phyloP scores from a whole-genome alignment of 1,140 invertebrate species.

The Eubasilissa regina region DNA sequence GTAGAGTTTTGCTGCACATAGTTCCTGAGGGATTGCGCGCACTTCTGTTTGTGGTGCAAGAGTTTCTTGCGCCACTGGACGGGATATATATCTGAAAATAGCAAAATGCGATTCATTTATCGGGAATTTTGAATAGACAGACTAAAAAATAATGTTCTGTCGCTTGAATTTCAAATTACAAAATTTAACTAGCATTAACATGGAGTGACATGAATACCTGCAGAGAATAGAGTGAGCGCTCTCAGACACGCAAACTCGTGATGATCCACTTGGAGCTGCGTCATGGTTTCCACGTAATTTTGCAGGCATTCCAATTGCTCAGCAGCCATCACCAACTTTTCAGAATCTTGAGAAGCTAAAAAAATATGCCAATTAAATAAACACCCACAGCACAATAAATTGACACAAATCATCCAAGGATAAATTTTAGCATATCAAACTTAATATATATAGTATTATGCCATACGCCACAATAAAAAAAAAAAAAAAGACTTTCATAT shows the following conservation, averaged over 20 bases:
- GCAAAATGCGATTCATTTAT: not conserved
- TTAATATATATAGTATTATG: not conserved
- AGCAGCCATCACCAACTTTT: slow-evolving; percentile 77
- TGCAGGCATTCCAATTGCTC: slow-evolving; percentile 88
- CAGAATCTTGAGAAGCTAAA: slow-evolving; percentile 34
- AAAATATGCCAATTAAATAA: not conserved
- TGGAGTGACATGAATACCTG: slow-evolving; percentile 31
- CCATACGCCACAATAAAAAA: not conserved
- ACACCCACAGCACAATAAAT: not conserved
- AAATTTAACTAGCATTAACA: too few relatives aligned
- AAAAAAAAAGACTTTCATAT: too few relatives aligned
- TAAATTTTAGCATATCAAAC: not conserved
- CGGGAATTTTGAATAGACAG: too few relatives aligned
- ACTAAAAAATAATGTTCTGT: too few relatives aligned
- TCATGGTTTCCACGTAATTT: slow-evolving; percentile 85
- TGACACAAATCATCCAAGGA: not conserved
- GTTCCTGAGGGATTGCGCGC: slow-evolving; percentile 50
- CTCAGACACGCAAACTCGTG: slow-evolving; percentile 94
- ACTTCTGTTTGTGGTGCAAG: slow-evolving; percentile 53
- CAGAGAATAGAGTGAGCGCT: slow-evolving; percentile 84
- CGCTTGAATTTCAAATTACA: too few relatives aligned
- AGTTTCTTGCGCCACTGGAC: slow-evolving; percentile 52
- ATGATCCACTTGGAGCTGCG: slow-evolving; percentile 83
- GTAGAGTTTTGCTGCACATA: slow-evolving; percentile 52
- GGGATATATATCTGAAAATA: slow-evolving; percentile 53